These are phyloP conservation scores for Lasiommata megera DNA, from an alignment of 2,888 invertebrate species.

Conservation along the genomic window DNA sequence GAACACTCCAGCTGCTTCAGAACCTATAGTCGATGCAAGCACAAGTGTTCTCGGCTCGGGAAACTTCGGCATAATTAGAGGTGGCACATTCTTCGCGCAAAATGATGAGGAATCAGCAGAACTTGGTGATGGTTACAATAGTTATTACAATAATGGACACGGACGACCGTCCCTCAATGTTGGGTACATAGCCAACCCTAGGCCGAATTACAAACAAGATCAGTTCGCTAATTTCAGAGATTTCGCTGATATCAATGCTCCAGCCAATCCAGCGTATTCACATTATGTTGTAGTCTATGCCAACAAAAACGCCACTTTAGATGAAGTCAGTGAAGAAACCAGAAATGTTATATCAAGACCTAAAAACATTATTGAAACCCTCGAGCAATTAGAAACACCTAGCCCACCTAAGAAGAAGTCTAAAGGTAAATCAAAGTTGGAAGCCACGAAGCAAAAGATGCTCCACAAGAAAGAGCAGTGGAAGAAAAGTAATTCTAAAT, in stretches of 20 bases:
- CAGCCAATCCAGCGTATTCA: conserved; percentile 89
- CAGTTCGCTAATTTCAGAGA: conserved; percentile 95
- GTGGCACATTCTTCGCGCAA: conserved; percentile 92
- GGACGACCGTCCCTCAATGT: conserved; percentile 84
- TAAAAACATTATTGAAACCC: conserved; percentile 92
- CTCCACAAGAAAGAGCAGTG: conserved; percentile 69
- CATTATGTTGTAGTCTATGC: conserved; percentile 92
- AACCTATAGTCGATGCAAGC: conserved; percentile 74
- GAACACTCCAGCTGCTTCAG: conserved; percentile 52
- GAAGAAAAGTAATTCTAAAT: conserved; percentile 68
- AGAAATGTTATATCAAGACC: conserved; percentile 78
- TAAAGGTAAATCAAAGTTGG: conserved; percentile 85
- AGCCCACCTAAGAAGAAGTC: conserved; percentile 74
- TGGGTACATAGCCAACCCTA: conserved; percentile 84
- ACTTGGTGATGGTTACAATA: conserved; percentile 82
- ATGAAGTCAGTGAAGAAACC: conserved; percentile 72
- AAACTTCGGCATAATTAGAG: conserved; percentile 92
- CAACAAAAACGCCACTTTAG: conserved; percentile 87
- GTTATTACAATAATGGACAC: conserved; percentile 85
- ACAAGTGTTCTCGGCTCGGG: conserved; percentile 89
- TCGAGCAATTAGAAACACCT: conserved; percentile 85
- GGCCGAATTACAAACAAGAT: conserved; percentile 88
- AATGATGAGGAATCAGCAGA: conserved; percentile 84
- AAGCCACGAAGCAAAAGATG: conserved; percentile 70
- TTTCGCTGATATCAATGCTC: conserved; percentile 92